phyloP scores from a whole-genome alignment of 92 coral and sea anemone genomes.

The Porites lobata region DNA sequence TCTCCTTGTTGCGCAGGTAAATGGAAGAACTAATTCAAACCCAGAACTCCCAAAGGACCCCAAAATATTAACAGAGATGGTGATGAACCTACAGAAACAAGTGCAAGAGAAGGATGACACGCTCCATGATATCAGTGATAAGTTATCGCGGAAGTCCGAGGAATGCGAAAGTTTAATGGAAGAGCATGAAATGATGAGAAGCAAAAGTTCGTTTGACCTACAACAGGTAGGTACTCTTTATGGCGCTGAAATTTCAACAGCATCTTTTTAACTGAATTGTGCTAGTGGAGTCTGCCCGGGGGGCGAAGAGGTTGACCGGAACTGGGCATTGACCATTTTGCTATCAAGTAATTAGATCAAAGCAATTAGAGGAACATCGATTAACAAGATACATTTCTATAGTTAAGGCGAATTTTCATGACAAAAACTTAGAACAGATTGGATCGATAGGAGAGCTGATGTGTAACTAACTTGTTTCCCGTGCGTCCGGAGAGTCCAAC shows the following conservation, averaged over 20 bases:
- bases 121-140: slow-evolving; percentile 73
- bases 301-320: no score
- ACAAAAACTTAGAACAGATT: no score
- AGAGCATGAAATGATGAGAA: slow-evolving; percentile 82
- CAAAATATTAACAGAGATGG: slow-evolving; percentile 63
- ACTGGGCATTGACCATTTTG: no score
- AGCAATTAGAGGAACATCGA: no score
- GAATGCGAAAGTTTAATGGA: slow-evolving; percentile 90
- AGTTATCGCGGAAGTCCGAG: slow-evolving; percentile 81
- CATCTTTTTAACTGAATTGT: background rate
- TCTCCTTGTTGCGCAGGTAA: slow-evolving; percentile 10
- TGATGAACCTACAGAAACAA: slow-evolving; percentile 71
- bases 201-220: slow-evolving; percentile 76
- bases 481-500: no score
- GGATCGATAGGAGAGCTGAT: no score
- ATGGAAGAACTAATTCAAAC: slow-evolving; percentile 31
- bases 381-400: no score
- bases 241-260: no score
- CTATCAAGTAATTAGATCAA: no score
- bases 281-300: background rate
- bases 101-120: slow-evolving; percentile 79
- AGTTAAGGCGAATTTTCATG: no score
- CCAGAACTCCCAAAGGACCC: slow-evolving; percentile 57
- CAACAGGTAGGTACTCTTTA: slow-evolving; percentile 71
- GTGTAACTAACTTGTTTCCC: no score